Evolutionary conservation across 1,140 invertebrate species (phyloP).

Genomic region (Drosophila guanche): DNA sequence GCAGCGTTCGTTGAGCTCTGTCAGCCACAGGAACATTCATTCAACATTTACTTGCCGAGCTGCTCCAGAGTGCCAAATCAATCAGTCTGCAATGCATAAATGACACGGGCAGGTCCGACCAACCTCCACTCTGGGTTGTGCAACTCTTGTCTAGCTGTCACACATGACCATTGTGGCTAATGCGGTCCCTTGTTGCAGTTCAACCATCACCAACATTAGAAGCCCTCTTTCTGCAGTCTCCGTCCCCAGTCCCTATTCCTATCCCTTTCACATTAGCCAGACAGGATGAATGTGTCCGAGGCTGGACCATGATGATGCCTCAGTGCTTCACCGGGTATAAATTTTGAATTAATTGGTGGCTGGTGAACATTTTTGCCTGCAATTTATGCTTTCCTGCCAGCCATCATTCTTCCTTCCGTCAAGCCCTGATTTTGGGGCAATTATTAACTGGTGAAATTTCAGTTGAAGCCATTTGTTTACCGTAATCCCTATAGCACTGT

Average conservation of each 20-base stretch:
- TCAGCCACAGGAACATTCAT: constrained; percentile 33
- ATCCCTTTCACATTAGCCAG: constrained; percentile 35
- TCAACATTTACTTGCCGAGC: constrained; percentile 32
- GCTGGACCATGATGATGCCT: constrained; percentile 40
- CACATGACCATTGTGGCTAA: constrained; percentile 68
- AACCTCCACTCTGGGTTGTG: constrained; percentile 7
- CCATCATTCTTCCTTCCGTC: constrained; percentile 24
- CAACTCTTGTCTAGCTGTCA: constrained; percentile 59
- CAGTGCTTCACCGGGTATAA: constrained; percentile 63
- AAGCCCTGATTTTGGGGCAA: constrained; percentile 35
- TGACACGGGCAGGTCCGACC: constrained; percentile 44
- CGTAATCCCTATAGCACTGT: neutral
- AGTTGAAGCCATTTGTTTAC: constrained; percentile 35
- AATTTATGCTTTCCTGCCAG: constrained; percentile 46
- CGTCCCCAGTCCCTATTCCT: neutral
- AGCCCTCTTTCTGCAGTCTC: neutral
- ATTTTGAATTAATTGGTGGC: constrained; percentile 74
- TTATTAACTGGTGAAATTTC: constrained; percentile 46
- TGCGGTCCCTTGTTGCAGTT: constrained; percentile 44
- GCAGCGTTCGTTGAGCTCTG: constrained; percentile 3
- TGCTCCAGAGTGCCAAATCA: constrained; percentile 53
- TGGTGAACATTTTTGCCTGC: constrained; percentile 31
- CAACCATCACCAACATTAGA: constrained; percentile 9
- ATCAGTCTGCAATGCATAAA: constrained; percentile 61
- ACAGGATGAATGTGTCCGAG: constrained; percentile 45